phyloP scores from a whole-genome alignment of 2,113 vertebrate species.

The Sitta europaea region DNA sequence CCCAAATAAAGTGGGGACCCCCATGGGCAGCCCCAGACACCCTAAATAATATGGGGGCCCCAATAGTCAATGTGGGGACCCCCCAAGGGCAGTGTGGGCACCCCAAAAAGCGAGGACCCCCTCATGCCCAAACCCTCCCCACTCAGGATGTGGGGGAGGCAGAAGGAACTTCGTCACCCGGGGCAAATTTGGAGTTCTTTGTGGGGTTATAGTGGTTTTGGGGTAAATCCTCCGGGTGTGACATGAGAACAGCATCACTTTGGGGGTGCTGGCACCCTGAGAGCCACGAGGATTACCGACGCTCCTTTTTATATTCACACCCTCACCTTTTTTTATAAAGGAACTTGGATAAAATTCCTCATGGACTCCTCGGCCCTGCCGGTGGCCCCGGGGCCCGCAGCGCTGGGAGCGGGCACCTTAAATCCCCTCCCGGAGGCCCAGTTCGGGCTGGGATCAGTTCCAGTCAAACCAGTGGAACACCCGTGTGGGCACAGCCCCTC shows the following conservation, averaged over 20 bases:
- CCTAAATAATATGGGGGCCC: not conserved
- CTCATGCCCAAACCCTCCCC: not conserved
- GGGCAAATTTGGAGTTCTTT: not conserved
- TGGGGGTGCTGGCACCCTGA: accelerated
- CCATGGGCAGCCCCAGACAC: not conserved
- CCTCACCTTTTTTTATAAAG: not conserved
- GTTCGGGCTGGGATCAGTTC: not conserved
- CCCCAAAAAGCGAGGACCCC: not conserved
- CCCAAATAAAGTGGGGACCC: not conserved
- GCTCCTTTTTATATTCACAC: too few species aligned
- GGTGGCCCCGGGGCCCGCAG: not conserved
- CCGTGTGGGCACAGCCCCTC: not conserved
- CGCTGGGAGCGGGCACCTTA: not conserved
- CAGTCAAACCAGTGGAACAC: slow-evolving; percentile 38
- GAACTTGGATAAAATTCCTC: not conserved
- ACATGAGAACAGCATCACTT: not conserved
- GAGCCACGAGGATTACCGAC: too few species aligned
- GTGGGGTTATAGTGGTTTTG: not conserved
- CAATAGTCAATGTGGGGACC: not conserved
- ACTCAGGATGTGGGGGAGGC: accelerated
- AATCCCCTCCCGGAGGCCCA: not conserved
- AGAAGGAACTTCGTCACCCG: accelerated
- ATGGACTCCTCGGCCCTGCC: accelerated
- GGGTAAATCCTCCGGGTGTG: not conserved
- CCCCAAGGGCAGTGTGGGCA: too few species aligned